Evolutionary conservation across 2,113 vertebrate genomes (phyloP), one percentile per base, ranked within the genome.

Genomic region (Poecilia latipinna): DNA sequence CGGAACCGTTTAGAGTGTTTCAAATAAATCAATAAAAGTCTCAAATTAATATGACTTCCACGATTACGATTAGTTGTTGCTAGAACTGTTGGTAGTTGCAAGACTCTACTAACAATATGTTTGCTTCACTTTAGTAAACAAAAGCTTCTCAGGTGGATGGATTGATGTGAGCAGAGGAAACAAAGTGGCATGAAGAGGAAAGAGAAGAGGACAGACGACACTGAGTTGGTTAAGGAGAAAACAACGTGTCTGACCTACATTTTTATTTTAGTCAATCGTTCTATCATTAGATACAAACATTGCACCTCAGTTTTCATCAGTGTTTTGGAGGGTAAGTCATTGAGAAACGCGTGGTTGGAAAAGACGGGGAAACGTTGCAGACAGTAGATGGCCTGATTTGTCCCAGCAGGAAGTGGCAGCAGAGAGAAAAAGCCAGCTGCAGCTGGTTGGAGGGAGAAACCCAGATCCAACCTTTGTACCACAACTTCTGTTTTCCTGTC

Each of bases 361-460:
- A 78, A 74, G 57, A 70, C 15, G 42, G 12, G 26, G 26, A 42
- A 66, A 12, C 65, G 12, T 3, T 42, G 5, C 35, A 75, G 39
- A 70, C 70, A 61, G 83, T 15, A 70, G 71, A 39, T 85, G 87
- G 75, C 78, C 83, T 80, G 26, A 77, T 78, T 85, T 70, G 1
- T 48, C 78, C 12, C 70, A 75, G 80, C 66, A 90, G 77, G 77
- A 88, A 82, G 72, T 62, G 65, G 22, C 64, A 35, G 69, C 29
- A 10, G 70, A 68, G 70, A 65, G 70, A 63, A 68, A 74, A 88
- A 51, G 10, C n/a, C 80, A 88, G 78, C 83, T 89, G 82, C 1
- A 33, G 65, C 57, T 63, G 72, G 80, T 90, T 82, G 80, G 3
- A 31, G 37, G 3, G 29, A 71, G 48, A 70, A 62, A 72, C 51